These are phyloP conservation scores for Gymnodraco acuticeps DNA, from an alignment of 2,797 vertebrate genomes.

Conservation along the genomic window DNA sequence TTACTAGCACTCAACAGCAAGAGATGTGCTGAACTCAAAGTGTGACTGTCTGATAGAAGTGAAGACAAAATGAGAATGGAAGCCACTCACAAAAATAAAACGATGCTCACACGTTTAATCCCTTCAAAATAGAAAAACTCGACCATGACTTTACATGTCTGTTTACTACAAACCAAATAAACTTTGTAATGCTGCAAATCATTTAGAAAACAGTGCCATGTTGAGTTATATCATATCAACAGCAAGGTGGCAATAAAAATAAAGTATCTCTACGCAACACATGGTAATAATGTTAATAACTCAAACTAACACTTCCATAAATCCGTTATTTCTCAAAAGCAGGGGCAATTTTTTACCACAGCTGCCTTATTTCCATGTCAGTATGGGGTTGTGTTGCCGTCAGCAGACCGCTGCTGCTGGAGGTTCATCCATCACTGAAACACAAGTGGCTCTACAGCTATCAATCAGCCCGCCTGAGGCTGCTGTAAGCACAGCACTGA, in stretches of 20 bases:
- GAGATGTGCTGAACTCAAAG: slow-evolving; percentile 27
- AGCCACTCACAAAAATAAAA: neutral
- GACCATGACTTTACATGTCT: neutral
- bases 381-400: slow-evolving; percentile 43
- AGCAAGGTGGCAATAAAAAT: neutral
- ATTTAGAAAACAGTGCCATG: neutral
- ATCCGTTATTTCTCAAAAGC: slow-evolving; percentile 32
- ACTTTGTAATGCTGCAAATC: neutral
- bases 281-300: neutral
- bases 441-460: slow-evolving; percentile 39
- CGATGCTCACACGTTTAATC: slow-evolving; percentile 10
- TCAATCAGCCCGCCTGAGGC: slow-evolving; percentile 39
- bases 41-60: slow-evolving; percentile 31
- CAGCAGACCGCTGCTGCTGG: slow-evolving; percentile 47
- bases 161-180: slow-evolving; percentile 14
- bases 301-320: slow-evolving; percentile 5
- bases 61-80: slow-evolving; percentile 24
- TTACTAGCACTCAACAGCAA: slow-evolving; percentile 19
- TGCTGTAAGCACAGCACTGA: neutral
- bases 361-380: slow-evolving; percentile 53
- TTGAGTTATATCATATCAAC: neutral
- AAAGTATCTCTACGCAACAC: neutral
- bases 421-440: slow-evolving; percentile 49
- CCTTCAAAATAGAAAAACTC: neutral
- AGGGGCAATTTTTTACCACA: slow-evolving; percentile 42